Percentiles rank a stretch among this genome's conserved stretches.
These are phyloP conservation scores for Prochilodus magdalenae DNA, from an alignment of 2,113 vertebrate genomes.

Conservation along the genomic window DNA sequence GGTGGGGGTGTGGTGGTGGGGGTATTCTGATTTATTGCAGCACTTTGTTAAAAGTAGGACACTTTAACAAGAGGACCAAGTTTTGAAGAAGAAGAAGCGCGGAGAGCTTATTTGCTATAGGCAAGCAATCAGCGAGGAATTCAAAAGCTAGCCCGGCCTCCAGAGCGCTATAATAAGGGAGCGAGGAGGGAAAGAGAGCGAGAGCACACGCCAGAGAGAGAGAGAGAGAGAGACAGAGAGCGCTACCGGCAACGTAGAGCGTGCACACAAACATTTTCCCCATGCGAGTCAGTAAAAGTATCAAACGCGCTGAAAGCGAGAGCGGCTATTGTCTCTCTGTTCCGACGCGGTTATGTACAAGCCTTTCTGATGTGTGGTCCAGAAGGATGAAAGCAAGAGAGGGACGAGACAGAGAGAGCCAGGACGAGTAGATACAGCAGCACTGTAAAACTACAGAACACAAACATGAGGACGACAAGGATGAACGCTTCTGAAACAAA, in stretches of 20 bases:
- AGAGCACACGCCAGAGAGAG: constrained; percentile 49
- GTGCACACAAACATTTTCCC: constrained; percentile 69
- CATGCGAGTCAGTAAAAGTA: constrained; percentile 67
- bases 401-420: background rate
- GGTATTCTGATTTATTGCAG: constrained; percentile 60
- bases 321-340: constrained; percentile 65
- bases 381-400: background rate
- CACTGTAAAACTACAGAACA: background rate
- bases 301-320: constrained; percentile 54
- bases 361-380: constrained; percentile 41
- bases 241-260: constrained; percentile 63
- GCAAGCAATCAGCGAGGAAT: constrained; percentile 75
- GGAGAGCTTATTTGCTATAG: constrained; percentile 72
- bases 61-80: constrained; percentile 61
- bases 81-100: constrained; percentile 62
- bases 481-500: background rate
- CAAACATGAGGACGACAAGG: constrained; percentile 2
- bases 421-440: background rate
- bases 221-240: constrained; percentile 50
- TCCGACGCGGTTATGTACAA: constrained; percentile 54
- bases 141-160: constrained; percentile 69
- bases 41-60: constrained; percentile 68
- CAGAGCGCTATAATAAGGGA: constrained; percentile 72
- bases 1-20: too few species aligned
- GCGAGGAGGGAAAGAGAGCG: constrained; percentile 58